phyloP scores from a whole-genome alignment of 2,797 vertebrate genomes.

The Tinamus major region DNA sequence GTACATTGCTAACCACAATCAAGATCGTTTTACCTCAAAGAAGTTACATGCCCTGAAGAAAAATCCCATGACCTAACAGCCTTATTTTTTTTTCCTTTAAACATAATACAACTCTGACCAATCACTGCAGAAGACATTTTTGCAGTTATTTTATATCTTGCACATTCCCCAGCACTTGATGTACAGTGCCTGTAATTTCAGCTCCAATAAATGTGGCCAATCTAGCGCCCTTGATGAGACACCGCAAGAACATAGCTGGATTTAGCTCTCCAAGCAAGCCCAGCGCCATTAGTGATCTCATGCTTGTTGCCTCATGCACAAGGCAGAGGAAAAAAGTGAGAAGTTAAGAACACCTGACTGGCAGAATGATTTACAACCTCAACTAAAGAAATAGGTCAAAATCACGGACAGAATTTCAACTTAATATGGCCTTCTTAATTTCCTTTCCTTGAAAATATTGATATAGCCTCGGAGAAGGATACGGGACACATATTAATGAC shows the following conservation, averaged over 20 bases:
- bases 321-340: accelerated
- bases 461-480: not conserved
- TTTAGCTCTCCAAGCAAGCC: not conserved
- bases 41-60: constrained; percentile 15
- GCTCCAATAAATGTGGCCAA: not conserved
- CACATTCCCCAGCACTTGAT: not conserved
- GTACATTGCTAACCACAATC: constrained; percentile 44
- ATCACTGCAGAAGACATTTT: constrained; percentile 4
- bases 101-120: not conserved
- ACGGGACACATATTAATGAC: not conserved
- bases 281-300: not conserved
- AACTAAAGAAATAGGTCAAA: not conserved
- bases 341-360: accelerated
- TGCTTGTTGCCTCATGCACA: not conserved
- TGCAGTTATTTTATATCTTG: not conserved
- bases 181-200: not conserved
- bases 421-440: not conserved
- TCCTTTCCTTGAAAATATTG: not conserved
- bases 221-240: not conserved
- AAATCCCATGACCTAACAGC: constrained; percentile 28
- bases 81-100: not conserved
- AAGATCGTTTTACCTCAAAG: constrained; percentile 59
- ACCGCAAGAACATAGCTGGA: not conserved
- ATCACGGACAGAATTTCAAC: not conserved
- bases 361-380: not conserved